Conservation (phyloP, 2,797 vertebrate species). For the Vipera ursinii region DNA sequence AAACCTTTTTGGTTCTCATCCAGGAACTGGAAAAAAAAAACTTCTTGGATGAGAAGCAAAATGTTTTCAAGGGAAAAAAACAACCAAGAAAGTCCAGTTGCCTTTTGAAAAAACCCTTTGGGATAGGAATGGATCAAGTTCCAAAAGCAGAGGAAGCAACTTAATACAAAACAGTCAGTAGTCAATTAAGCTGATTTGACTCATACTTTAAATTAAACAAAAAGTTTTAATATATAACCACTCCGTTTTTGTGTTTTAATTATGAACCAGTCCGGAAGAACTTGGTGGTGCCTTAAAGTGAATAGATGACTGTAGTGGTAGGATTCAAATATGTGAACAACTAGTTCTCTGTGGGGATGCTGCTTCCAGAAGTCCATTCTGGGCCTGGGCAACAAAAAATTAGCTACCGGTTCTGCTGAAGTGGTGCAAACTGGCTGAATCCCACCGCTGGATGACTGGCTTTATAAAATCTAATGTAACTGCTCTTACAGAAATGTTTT, state of each 20-base stretch:
- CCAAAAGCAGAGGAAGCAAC: neutral
- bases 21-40: neutral
- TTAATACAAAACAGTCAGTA: neutral
- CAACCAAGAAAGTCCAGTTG: too few species aligned
- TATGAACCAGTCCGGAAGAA: neutral
- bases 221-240: neutral
- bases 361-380: too few species aligned
- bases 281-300: neutral
- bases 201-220: neutral
- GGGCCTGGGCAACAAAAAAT: too few species aligned
- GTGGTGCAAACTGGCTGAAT: too few species aligned
- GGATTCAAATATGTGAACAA: too few species aligned
- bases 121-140: neutral
- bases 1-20: too few species aligned
- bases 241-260: neutral
- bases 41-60: too few species aligned
- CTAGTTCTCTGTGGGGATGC: too few species aligned
- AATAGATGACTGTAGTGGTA: neutral
- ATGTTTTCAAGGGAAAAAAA: too few species aligned
- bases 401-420: too few species aligned
- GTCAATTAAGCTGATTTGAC: neutral
- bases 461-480: neutral
- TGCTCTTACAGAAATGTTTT: neutral
- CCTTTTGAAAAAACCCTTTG: too few species aligned
- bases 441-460: too few species aligned